These are phyloP conservation scores for Pycnomerus fuliginosus DNA, from an alignment of 2,888 invertebrate genomes.

Conservation along the genomic window DNA sequence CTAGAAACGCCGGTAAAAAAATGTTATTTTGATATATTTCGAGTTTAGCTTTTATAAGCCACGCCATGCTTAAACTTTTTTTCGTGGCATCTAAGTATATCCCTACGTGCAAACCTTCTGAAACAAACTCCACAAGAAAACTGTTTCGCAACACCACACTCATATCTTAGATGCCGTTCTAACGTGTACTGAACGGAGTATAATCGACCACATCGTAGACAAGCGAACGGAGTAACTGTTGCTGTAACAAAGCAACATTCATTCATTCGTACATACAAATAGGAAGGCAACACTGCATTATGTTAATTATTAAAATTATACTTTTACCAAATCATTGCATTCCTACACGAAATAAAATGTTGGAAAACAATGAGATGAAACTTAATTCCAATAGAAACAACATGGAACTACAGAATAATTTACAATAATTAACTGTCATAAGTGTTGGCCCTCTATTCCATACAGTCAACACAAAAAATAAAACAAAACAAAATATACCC, in stretches of 20 bases:
- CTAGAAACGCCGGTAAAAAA: too few species aligned
- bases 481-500: conserved; percentile 8
- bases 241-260: conserved; percentile 48
- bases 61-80: conserved; percentile 40
- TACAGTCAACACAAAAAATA: conserved; percentile 2
- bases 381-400: conserved; percentile 11
- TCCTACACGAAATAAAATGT: too few species aligned
- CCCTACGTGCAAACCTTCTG: conserved; percentile 48
- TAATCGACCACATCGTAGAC: conserved; percentile 60
- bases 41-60: conserved; percentile 18
- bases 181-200: conserved; percentile 62
- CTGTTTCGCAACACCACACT: conserved; percentile 59
- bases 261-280: conserved; percentile 30
- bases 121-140: conserved; percentile 51
- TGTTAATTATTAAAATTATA: too few species aligned
- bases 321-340: too few species aligned
- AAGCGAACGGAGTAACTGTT: conserved; percentile 46
- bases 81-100: conserved; percentile 46
- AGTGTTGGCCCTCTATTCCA: conserved; percentile 19
- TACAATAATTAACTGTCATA: conserved; percentile 7
- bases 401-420: neutral
- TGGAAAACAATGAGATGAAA: too few species aligned
- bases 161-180: conserved; percentile 59
- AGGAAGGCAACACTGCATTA: conserved; percentile 15
- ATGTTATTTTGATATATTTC: too few species aligned